Percentiles rank a stretch among this genome's conserved stretches.
These are phyloP conservation scores for Delia radicum DNA, from an alignment of 1,140 invertebrate species.

Conservation along the genomic window DNA sequence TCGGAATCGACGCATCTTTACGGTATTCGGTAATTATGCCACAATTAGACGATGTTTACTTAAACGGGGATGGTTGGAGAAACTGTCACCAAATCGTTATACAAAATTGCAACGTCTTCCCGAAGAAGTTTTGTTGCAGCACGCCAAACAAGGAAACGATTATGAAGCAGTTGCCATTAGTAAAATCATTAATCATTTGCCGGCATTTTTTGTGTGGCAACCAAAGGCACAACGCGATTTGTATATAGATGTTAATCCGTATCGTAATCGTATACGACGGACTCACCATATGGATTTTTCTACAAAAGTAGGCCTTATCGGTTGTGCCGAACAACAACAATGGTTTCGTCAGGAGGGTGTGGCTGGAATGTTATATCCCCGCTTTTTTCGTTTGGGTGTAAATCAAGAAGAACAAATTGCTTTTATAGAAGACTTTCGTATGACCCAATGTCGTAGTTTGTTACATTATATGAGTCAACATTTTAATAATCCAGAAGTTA, in stretches of 20 bases:
- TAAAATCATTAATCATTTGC: slow-evolving; percentile 61
- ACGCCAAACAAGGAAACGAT: slow-evolving; percentile 48
- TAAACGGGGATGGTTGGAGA: slow-evolving; percentile 65
- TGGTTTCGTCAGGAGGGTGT: slow-evolving; percentile 63
- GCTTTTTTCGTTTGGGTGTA: slow-evolving; percentile 59
- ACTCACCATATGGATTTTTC: slow-evolving; percentile 61
- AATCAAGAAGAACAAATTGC: slow-evolving; percentile 57
- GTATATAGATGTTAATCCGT: slow-evolving; percentile 52
- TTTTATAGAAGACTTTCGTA: slow-evolving; percentile 64
- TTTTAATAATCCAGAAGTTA: slow-evolving; percentile 27
- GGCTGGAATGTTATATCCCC: slow-evolving; percentile 61
- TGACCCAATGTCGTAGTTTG: slow-evolving; percentile 80
- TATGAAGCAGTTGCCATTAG: slow-evolving; percentile 58
- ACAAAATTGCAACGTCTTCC: slow-evolving; percentile 53
- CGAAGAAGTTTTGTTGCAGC: slow-evolving; percentile 41
- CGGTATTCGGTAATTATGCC: slow-evolving; percentile 47
- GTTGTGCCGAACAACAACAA: slow-evolving; percentile 61
- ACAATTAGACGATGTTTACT: slow-evolving; percentile 58
- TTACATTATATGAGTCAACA: slow-evolving; percentile 71
- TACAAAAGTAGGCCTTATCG: slow-evolving; percentile 64
- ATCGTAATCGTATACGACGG: slow-evolving; percentile 60
- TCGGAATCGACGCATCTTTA: slow-evolving; percentile 49
- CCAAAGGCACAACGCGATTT: slow-evolving; percentile 44
- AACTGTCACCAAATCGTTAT: slow-evolving; percentile 52
- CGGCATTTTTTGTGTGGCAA: slow-evolving; percentile 63